These are phyloP conservation scores for Chaetops frenatus DNA, from an alignment of 2,113 vertebrate species.

Conservation along the genomic window DNA sequence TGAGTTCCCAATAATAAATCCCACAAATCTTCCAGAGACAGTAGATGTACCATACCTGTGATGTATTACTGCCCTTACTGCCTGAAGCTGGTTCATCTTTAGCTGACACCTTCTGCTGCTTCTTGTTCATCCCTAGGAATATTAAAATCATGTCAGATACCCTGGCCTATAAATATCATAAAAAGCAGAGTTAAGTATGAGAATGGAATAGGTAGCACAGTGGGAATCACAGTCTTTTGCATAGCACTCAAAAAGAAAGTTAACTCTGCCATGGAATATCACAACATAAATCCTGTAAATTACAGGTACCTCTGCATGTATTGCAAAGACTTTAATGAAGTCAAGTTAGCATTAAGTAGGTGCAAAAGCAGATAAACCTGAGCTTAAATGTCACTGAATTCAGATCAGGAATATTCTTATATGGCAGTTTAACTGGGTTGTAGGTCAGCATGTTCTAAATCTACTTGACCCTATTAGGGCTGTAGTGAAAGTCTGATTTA, in stretches of 20 bases:
- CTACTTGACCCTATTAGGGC: background rate
- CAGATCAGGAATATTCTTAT: background rate
- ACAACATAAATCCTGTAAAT: background rate
- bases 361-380: background rate
- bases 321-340: background rate
- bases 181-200: background rate
- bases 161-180: background rate
- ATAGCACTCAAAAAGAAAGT: background rate
- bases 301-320: background rate
- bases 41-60: constrained; percentile 71
- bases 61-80: constrained; percentile 77
- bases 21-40: background rate
- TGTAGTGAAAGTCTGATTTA: background rate
- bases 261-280: background rate
- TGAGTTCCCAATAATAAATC: background rate
- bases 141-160: constrained; percentile 22
- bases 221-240: background rate
- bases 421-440: fast-evolving
- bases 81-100: constrained; percentile 84
- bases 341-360: background rate
- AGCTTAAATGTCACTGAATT: background rate
- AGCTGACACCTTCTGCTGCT: constrained; percentile 85
- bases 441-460: background rate
- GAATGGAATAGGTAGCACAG: background rate
- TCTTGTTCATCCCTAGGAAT: constrained; percentile 89